These are phyloP conservation scores for Ploceus nigricollis DNA, from an alignment of 2,113 vertebrate genomes.

Conservation along the genomic window DNA sequence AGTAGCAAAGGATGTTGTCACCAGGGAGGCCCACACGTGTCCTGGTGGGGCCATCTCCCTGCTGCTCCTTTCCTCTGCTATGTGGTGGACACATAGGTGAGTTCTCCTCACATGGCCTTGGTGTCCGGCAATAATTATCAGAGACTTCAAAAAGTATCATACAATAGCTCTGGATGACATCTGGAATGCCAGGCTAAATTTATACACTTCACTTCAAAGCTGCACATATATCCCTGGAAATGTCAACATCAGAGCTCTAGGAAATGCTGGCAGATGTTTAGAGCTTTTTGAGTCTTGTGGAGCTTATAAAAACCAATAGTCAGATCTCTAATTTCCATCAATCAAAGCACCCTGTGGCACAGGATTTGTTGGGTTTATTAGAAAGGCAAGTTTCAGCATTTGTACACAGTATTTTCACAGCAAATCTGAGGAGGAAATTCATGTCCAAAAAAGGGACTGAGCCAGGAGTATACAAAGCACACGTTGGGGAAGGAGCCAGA, in stretches of 20 bases:
- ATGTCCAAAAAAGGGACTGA: neutral
- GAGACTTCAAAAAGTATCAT: neutral
- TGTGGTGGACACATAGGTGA: neutral
- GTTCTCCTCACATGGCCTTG: rapidly evolving
- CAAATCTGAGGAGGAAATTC: neutral
- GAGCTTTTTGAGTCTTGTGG: neutral
- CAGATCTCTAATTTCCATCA: neutral
- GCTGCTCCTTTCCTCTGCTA: neutral
- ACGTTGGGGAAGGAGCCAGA: neutral
- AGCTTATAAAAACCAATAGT: constrained; percentile 13
- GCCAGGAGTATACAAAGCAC: neutral
- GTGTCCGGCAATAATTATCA: neutral
- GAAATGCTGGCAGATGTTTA: constrained; percentile 23
- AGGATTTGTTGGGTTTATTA: neutral
- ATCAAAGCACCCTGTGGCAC: neutral
- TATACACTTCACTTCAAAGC: constrained; percentile 28
- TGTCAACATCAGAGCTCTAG: neutral
- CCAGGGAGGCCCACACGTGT: rapidly evolving
- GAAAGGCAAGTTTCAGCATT: neutral
- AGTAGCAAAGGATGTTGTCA: neutral
- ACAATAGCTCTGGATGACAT: neutral
- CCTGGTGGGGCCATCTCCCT: too few species aligned
- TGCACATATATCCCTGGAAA: neutral
- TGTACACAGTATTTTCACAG: neutral
- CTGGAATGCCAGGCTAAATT: neutral